Conservation (phyloP, 2,888 invertebrate genomes). For the Cryptus viduatorius region DNA sequence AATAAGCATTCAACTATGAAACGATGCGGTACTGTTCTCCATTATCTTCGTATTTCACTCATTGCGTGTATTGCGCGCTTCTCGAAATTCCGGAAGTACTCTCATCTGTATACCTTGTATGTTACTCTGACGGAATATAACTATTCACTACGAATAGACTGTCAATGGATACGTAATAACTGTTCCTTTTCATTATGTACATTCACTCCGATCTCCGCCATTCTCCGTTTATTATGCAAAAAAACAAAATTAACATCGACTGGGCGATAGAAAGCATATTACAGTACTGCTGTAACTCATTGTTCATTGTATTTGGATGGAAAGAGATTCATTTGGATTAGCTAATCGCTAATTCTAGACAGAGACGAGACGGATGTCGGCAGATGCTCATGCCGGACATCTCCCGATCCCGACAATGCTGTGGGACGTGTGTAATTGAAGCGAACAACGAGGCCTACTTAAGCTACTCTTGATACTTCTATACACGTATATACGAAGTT, state of each 20-base stretch:
- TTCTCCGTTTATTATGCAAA: background rate
- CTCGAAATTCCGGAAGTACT: conserved; percentile 22
- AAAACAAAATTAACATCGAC: background rate
- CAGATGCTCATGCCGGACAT: conserved; percentile 52
- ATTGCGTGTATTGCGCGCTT: background rate
- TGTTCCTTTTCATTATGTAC: background rate
- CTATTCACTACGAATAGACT: background rate
- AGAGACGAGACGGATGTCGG: conserved; percentile 55
- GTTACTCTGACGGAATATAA: conserved; percentile 16
- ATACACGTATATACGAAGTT: conserved; percentile 17
- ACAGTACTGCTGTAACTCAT: background rate
- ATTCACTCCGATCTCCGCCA: too few relatives aligned
- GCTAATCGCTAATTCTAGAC: conserved; percentile 7
- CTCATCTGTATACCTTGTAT: conserved; percentile 1
- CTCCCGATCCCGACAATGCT: conserved; percentile 40
- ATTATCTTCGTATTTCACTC: conserved; percentile 32
- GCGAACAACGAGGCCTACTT: conserved; percentile 30
- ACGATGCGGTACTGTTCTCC: conserved; percentile 21
- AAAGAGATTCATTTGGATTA: background rate
- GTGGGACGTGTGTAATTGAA: conserved; percentile 60
- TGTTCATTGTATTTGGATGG: background rate
- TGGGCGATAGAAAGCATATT: background rate
- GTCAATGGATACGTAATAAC: background rate
- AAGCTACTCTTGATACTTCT: conserved; percentile 12
- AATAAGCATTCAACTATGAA: conserved; percentile 56